Base-by-base conservation (phyloP, 2,113 vertebrate species). In the Melanerpes formicivorus region DNA sequence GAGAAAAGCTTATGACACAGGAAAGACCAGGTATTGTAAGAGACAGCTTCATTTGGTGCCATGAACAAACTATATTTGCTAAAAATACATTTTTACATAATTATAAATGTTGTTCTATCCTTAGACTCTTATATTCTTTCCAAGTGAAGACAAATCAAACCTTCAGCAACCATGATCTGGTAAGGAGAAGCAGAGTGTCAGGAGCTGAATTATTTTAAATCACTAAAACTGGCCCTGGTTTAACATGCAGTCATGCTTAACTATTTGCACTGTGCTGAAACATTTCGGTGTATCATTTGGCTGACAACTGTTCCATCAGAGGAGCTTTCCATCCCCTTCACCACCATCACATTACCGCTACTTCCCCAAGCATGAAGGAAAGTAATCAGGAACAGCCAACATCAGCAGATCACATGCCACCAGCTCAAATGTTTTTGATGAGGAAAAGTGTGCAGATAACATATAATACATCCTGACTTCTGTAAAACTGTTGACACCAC, bases 401-500 rank as follows among this genome's bases (percentile, higher is more conserved):
- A 62, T 69, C 37, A 81, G 56, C 26, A 67, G 30, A 88, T 85
- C 80, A 37, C 59, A 76, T 17, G 29, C 32, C 30, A 84, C 21
- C 78, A 89, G 19, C 22, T 32, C 63, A 80, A 56, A 11, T 42
- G n/a, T 63, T 90, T 76, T 85, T 65, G 55, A 64, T 87, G 79
- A 77, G 87, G 63, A 76, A 91, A 76, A 46, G 11, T 91, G 67
- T 70, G 64, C 82, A 82, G 82, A 84, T 79, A 87, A 82, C 1
- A 3, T 48, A 48, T 79, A 69, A 79, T 30, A 54, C 14, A 62
- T 26, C 65, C 40, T 76, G 64, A 87, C 50, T 87, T 91, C 67
- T 73, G 82, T 80, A 82, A 84, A 84, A 76, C 50, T 59, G n/a
- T 85, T 94, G 72, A 85, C 76, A 90, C 40, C 56, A 59, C 69